A percentile compares a stretch with the other conserved stretches of the same genome.
Conservation (phyloP, 2,797 vertebrate genomes). For the Salmo trutta region DNA sequence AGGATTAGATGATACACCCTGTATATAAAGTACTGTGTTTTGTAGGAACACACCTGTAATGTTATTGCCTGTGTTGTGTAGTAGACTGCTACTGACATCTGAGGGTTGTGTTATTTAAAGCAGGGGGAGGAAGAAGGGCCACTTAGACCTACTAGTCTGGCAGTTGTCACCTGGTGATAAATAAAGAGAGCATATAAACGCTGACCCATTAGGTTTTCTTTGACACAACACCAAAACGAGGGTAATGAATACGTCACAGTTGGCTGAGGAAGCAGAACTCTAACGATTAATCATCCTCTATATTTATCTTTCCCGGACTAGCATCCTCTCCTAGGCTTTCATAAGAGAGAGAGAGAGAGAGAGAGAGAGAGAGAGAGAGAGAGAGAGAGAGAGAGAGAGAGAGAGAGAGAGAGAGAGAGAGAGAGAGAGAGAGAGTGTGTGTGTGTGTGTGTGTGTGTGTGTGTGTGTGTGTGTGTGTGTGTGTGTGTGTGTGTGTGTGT, state of each 20-base stretch:
- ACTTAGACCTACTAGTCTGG: constrained; percentile 52
- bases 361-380: too few relatives aligned
- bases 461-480: constrained; percentile 27
- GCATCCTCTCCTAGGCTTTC: constrained; percentile 73
- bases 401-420: background rate
- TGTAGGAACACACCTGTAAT: background rate
- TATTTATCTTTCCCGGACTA: constrained; percentile 72
- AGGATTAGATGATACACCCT: background rate
- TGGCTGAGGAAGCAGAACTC: constrained; percentile 65
- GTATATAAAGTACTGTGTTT: background rate
- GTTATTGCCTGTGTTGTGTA: background rate
- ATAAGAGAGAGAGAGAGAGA: constrained; percentile 46
- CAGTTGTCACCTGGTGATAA: constrained; percentile 65
- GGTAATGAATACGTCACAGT: constrained; percentile 62
- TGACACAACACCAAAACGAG: constrained; percentile 47
- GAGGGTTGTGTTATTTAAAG: background rate
- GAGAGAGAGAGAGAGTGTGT: too few relatives aligned
- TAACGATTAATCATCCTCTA: constrained; percentile 72
- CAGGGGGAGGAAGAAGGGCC: background rate
- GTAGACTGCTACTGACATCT: background rate
- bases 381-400: background rate
- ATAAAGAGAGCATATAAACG: constrained; percentile 57
- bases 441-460: constrained; percentile 9
- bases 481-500: constrained; percentile 26
- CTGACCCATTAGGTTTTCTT: constrained; percentile 67